Evolutionary conservation across 2,888 invertebrate genomes (phyloP), one percentile per base, ranked within the genome.

Genomic region (Brassicogethes aeneus): DNA sequence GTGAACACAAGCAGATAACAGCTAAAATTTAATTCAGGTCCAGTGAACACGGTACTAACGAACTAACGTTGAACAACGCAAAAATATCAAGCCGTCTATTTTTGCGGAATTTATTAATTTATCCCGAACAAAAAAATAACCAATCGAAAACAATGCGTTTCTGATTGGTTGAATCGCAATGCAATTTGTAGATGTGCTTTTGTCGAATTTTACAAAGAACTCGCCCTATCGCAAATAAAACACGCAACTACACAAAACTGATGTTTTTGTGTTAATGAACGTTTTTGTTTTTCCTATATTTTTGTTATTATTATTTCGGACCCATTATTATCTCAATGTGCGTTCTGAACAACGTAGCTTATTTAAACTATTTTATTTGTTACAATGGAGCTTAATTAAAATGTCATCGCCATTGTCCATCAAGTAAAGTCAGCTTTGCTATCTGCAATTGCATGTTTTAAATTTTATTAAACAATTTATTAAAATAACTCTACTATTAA

Each of bases 141-240:
- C 46, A 56, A 57, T 54, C 48, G 50, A 44, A 53, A 48, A 68
- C 68, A 68, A 68, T 64, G 62, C 56, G 54, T 67, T 68, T 68
- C 66, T 68, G 67, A 68, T 67, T 67, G 66, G 66, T 55, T 68
- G 66, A 63, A 63, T 67, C 66, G 65, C 65, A 67, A 66, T 66
- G 67, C 66, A 68, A 68, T 68, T 68, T 68, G 68, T 68, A 64
- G 65, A 66, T 65, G 60, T 54, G 59, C 60, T 54, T 61, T 66
- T 66, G 65, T 65, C 55, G 46, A 42, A 46, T 45, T 52, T 32
- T 53, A 64, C 64, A 66, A 66, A 64, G 59, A 57, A 56, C 57
- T 15, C 5, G 17, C 57, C 55, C 59, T 68, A 66, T 66, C 67
- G 62, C 59, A 55, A 59, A 63, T 62, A 62, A 63, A 68, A 66